phyloP scores from a whole-genome alignment of 2,113 vertebrate genomes.

The Prietella phreatophila region DNA sequence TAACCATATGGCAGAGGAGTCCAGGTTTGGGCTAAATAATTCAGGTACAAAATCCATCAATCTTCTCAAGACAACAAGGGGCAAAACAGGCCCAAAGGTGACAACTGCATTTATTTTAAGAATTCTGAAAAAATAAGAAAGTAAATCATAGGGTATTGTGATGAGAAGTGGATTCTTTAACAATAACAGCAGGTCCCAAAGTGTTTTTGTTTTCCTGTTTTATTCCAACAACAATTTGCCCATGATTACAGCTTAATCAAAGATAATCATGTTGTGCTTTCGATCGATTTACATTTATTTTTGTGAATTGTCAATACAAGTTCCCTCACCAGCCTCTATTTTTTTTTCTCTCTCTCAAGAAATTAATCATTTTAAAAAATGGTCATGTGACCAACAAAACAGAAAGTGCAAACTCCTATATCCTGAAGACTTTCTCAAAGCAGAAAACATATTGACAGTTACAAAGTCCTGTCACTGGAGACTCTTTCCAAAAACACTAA shows the following conservation, averaged over 20 bases:
- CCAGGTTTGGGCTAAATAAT: background rate
- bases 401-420: background rate
- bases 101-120: background rate
- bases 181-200: background rate
- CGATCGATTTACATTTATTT: background rate
- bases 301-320: background rate
- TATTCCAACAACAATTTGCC: background rate
- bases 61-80: background rate
- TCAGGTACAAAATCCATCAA: background rate
- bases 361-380: background rate
- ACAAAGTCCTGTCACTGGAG: background rate
- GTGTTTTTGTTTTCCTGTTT: background rate
- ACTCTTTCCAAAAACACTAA: too few species aligned
- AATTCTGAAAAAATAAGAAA: background rate
- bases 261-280: background rate
- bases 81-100: background rate
- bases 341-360: background rate
- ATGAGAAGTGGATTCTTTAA: background rate
- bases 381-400: background rate
- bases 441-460: too few species aligned
- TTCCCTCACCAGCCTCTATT: background rate
- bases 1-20: too few species aligned
- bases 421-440: background rate
- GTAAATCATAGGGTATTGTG: background rate
- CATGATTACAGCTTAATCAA: background rate